Base-by-base conservation (phyloP, 2,888 invertebrate genomes). In the Protophormia terraenovae region DNA sequence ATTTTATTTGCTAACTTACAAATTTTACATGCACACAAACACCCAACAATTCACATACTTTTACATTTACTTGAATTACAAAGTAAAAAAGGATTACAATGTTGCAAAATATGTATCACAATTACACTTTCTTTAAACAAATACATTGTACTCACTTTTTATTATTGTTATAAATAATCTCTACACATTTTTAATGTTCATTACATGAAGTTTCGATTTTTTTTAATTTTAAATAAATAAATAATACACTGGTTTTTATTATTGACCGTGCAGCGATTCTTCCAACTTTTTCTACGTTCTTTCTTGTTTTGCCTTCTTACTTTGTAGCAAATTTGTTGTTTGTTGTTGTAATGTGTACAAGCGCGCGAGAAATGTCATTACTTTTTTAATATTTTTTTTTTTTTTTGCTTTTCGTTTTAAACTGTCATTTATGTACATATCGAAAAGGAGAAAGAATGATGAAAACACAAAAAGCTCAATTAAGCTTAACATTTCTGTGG, bases 361-460 rank as follows among this genome's bases (percentile, higher is more conserved):
- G 76, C 84, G 84, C 84, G 80, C 83, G 78, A 83, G 73, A 78
- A 73, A 58, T 83, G 83, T 73, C 83, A 83, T 79, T 83, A 77
- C 73, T 82, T 71, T 19, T 78, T 60, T 64, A 29, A 41, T 41
- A 41, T 14, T 47, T 47, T 78, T 83, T 81, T 41, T n/a, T 14
- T 47, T 47, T 78, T 83, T 81, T 62, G 10, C 22, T 19, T 53
- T 81, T 32, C 67, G n/a, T 76, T 69, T 76, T 60, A 16, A 58
- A 10, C 14, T 79, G 73, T 75, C 82, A 77, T 83, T 71, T 69
- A 32, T n/a, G 41, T 16, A 7, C n/a, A n/a, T n/a, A n/a, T n/a
- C n/a, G n/a, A 7, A 14, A 19, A 45, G 6, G n/a, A n/a, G 4
- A 3, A 24, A 79, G 7, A 41, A 27, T 53, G 19, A 53, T 8